Conservation (phyloP, 2,888 invertebrate genomes). For the Agrotis exclamationis region DNA sequence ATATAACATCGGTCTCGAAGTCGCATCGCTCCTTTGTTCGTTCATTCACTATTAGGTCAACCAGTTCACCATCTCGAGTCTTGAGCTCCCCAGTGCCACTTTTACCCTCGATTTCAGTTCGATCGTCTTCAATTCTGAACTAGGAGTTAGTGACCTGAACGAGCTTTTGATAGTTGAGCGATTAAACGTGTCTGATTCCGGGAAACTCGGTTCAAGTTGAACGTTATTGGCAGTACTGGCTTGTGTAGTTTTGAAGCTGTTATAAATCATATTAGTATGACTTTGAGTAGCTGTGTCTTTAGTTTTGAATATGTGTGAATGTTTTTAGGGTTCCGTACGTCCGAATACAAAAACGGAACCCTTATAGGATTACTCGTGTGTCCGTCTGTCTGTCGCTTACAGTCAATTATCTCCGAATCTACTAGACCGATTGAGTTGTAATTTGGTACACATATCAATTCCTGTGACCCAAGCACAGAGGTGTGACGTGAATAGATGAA, state of each 20-base stretch:
- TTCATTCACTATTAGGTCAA: constrained; percentile 66
- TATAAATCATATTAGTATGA: constrained; percentile 8
- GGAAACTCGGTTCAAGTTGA: constrained; percentile 54
- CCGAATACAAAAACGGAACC: too few species aligned
- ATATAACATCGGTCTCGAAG: constrained; percentile 18
- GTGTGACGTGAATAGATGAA: too few species aligned
- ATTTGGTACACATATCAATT: too few species aligned
- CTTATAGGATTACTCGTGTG: too few species aligned
- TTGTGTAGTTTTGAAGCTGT: constrained; percentile 48
- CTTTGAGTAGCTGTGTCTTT: constrained; percentile 3
- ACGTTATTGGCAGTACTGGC: constrained; percentile 50
- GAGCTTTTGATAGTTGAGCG: constrained; percentile 82
- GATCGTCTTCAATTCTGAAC: constrained; percentile 75
- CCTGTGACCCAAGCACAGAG: too few species aligned
- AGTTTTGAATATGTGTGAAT: not conserved
- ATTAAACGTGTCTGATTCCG: constrained; percentile 74
- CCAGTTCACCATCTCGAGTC: constrained; percentile 65
- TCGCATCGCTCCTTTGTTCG: constrained; percentile 47
- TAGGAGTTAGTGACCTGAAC: constrained; percentile 81
- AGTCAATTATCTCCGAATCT: too few species aligned
- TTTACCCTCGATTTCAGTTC: constrained; percentile 78
- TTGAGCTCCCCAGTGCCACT: constrained; percentile 68
- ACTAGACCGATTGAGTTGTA: too few species aligned
- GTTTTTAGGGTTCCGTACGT: too few species aligned
- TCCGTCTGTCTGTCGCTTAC: too few species aligned